These are phyloP conservation scores for Sprattus sprattus DNA, from an alignment of 2,113 vertebrate genomes.

Conservation along the genomic window DNA sequence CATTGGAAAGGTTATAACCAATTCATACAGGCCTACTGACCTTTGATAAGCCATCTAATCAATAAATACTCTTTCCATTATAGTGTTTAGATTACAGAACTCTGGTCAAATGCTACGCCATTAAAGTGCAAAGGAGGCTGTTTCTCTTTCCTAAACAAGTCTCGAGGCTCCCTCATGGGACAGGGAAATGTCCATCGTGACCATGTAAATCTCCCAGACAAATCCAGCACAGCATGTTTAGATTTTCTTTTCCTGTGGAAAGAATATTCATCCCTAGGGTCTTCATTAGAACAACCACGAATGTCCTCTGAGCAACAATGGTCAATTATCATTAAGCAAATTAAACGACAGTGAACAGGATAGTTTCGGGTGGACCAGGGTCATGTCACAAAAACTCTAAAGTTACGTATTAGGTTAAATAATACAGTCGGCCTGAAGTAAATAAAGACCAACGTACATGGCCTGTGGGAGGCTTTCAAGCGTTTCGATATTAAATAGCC, in stretches of 20 bases:
- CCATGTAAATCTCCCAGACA: not conserved
- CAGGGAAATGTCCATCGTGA: not conserved
- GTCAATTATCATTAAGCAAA: too few relatives aligned
- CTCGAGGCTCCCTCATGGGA: not conserved
- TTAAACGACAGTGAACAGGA: too few relatives aligned
- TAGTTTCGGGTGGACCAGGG: too few relatives aligned
- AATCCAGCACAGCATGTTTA: not conserved
- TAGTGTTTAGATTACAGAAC: not conserved
- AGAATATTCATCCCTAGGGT: not conserved
- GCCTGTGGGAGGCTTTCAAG: not conserved
- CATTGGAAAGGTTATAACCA: not conserved
- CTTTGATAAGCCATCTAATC: not conserved
- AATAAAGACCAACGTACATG: too few relatives aligned
- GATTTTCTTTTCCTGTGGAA: not conserved
- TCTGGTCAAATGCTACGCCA: not conserved
- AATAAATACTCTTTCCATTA: not conserved
- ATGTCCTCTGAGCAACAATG: too few relatives aligned
- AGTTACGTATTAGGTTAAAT: too few relatives aligned
- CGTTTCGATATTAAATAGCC: not conserved
- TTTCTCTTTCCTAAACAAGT: not conserved
- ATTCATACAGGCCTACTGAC: not conserved
- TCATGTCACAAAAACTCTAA: too few relatives aligned
- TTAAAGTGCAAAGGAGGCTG: not conserved
- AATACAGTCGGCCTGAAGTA: not conserved
- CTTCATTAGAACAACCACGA: not conserved